Conservation (phyloP, 2,888 invertebrate species). For the Empis livida region DNA sequence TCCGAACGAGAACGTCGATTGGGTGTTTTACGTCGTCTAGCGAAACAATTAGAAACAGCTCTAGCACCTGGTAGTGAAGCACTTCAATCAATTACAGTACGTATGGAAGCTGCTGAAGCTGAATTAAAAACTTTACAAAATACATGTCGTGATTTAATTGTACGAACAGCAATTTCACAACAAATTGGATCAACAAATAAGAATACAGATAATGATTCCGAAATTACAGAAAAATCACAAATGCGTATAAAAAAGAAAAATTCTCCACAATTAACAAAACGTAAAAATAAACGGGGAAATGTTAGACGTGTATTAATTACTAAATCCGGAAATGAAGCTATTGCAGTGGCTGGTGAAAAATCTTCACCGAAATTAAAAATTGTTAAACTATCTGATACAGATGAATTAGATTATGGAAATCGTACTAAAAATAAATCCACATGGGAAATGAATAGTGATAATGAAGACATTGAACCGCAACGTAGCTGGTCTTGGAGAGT, state of each 20-base stretch:
- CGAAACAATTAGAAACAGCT: slow-evolving; percentile 50
- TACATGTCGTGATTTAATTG: slow-evolving; percentile 47
- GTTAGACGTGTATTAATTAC: not conserved
- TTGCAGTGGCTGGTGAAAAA: not conserved
- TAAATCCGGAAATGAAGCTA: not conserved
- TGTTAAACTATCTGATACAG: slow-evolving; percentile 3
- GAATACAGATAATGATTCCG: not conserved
- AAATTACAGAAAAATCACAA: not conserved
- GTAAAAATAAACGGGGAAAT: not conserved
- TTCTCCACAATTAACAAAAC: slow-evolving; percentile 3
- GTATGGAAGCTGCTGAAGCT: slow-evolving; percentile 52
- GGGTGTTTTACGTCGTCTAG: slow-evolving; percentile 49
- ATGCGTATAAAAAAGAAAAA: slow-evolving; percentile 9
- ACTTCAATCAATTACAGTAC: slow-evolving; percentile 46
- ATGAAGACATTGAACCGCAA: slow-evolving; percentile 16
- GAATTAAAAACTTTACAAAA: slow-evolving; percentile 53
- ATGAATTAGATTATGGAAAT: slow-evolving; percentile 15
- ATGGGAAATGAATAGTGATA: slow-evolving; percentile 16
- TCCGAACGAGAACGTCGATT: slow-evolving; percentile 52
- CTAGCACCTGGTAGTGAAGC: slow-evolving; percentile 54
- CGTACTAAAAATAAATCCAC: slow-evolving; percentile 9
- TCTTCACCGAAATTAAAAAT: not conserved
- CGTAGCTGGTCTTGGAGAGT: slow-evolving; percentile 50
- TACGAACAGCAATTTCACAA: slow-evolving; percentile 35
- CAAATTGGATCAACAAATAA: not conserved